Base-by-base conservation (phyloP, 2,113 vertebrate genomes). In the Puntigrus tetrazona region DNA sequence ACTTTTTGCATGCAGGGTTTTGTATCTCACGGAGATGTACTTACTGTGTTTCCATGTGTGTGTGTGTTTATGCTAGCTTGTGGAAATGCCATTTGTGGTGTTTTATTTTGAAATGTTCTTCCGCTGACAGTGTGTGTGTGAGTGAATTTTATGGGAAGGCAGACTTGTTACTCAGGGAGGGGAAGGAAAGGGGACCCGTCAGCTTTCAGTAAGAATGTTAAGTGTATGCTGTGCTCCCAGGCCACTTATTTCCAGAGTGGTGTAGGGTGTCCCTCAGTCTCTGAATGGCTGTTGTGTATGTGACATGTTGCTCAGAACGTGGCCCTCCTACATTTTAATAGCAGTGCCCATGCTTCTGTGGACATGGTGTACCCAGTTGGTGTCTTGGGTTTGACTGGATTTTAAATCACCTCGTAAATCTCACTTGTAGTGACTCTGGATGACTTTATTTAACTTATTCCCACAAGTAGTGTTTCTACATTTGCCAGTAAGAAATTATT, bases 221-320 rank as follows among this genome's bases (percentile, higher is more conserved):
- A 89, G 88, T 86, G 88, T 86, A 70, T 88, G 85, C 76, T 88
- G 87, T 77, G 69, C 81, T 82, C 78, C 85, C 74, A 5, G 25
- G 84, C 84, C 89, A 86, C 88, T 88, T 90, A 84, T 88, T 91
- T 90, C 78, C 86, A 87, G 87, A 85, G 82, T 69, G 83, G 90
- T 86, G 85, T 89, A 84, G 69, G 82, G 72, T 89, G 81, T 77
- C 86, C 70, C 78, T 79, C 76, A 85, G 31, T 73, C 50, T 52
- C 45, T 85, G 67, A 63, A 63, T 85, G 36, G 59, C 55, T 72
- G 50, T 52, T 55, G 55, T 83, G 82, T 80, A 67, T 36, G 81
- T 83, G 74, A 34, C 43, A 34, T 74, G 31, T 74, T 72, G 55
- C 27, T 77, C 72, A 61, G 8, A 25, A 52, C 36, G 55, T 6